phyloP scores from a whole-genome alignment of 2,113 vertebrate species.

The Himantopus leucocephalus region DNA sequence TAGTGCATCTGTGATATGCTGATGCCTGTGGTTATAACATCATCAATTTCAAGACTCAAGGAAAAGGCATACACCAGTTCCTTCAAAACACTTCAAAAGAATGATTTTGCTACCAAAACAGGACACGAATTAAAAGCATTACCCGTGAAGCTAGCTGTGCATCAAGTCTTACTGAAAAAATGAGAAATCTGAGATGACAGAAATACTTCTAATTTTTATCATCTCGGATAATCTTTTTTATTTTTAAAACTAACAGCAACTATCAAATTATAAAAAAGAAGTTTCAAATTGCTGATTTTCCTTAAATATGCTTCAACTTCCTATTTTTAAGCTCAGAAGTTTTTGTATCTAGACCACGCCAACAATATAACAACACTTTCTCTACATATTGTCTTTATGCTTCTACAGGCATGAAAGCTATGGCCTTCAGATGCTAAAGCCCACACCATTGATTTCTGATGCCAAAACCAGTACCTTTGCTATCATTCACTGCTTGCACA shows the following conservation, averaged over 20 bases:
- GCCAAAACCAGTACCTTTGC: background rate
- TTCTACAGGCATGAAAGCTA: background rate
- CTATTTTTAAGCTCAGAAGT: background rate
- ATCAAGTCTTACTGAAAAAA: background rate
- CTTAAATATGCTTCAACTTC: background rate
- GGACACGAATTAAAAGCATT: background rate
- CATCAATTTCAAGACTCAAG: background rate
- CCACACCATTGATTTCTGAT: background rate
- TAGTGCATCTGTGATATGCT: background rate
- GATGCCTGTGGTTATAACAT: background rate
- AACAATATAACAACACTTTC: background rate
- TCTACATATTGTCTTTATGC: background rate
- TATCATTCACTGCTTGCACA: background rate
- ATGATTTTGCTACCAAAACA: background rate
- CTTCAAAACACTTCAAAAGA: background rate
- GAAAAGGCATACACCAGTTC: background rate
- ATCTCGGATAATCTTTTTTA: background rate
- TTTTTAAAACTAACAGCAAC: background rate
- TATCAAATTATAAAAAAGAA: background rate
- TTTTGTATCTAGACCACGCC: background rate
- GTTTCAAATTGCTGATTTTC: background rate
- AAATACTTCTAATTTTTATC: no score
- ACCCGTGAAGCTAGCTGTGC: background rate
- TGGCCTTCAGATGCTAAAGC: background rate
- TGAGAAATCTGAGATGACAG: background rate